Evolutionary conservation across 2,888 invertebrate genomes (phyloP).

Genomic region (Philereme vetulata): DNA sequence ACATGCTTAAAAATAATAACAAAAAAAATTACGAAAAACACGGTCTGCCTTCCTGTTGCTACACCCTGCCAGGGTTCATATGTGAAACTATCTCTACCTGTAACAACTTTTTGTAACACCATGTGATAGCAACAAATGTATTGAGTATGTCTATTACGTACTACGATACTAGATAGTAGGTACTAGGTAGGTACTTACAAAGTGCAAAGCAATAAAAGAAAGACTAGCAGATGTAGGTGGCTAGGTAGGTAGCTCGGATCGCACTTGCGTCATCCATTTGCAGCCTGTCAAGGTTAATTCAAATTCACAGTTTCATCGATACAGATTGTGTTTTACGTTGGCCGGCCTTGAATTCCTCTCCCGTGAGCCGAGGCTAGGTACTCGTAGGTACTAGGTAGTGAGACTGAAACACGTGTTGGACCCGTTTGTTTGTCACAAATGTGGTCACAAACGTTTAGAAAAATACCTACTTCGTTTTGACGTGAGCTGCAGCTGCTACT

Average conservation of each 20-base stretch:
- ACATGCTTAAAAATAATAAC: too few relatives aligned
- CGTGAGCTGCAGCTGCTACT: too few relatives aligned
- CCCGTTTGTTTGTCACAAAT: constrained; percentile 3
- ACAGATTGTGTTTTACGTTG: constrained; percentile 14
- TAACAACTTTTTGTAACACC: too few relatives aligned
- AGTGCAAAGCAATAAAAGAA: constrained; percentile 23
- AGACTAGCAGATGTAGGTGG: not conserved
- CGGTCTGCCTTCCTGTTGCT: too few relatives aligned
- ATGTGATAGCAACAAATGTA: too few relatives aligned
- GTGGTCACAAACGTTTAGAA: not conserved
- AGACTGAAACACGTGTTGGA: constrained; percentile 19
- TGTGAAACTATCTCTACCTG: too few relatives aligned
- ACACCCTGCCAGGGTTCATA: too few relatives aligned
- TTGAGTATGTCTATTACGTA: too few relatives aligned
- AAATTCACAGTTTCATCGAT: constrained; percentile 23
- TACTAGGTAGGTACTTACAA: constrained; percentile 1
- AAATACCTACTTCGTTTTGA: not conserved
- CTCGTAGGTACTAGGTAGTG: not conserved
- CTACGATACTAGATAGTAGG: too few relatives aligned
- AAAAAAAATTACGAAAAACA: too few relatives aligned
- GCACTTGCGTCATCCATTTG: constrained; percentile 30
- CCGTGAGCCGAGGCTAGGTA: not conserved
- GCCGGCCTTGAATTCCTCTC: constrained; percentile 21
- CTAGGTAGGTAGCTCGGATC: constrained; percentile 5
- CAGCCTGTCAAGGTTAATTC: constrained; percentile 27